phyloP scores from a whole-genome alignment of 2,888 invertebrate genomes.

The Camponotus fellah region DNA sequence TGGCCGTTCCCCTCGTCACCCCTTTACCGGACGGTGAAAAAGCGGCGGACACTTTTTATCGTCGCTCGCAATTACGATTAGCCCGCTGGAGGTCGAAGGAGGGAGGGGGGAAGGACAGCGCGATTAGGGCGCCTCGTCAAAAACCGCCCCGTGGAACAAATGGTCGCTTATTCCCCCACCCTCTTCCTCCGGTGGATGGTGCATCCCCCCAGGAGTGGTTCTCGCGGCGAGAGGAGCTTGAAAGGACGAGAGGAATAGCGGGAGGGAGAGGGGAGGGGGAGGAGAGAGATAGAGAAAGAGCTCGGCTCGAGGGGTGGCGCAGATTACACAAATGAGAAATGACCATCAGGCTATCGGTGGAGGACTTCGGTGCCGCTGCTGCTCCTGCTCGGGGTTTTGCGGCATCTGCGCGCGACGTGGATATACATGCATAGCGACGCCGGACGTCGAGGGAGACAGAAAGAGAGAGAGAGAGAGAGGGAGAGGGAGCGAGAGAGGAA shows the following conservation, averaged over 20 bases:
- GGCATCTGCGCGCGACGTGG: conserved; percentile 73
- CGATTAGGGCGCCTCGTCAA: conserved; percentile 82
- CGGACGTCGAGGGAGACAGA: conserved; percentile 20
- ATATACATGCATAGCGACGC: conserved; percentile 43
- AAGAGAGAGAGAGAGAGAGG: conserved; percentile 20
- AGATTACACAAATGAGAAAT: conserved; percentile 86
- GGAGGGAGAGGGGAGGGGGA: neutral
- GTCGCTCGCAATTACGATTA: conserved; percentile 83
- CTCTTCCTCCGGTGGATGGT: conserved; percentile 11
- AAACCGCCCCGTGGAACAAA: conserved; percentile 81
- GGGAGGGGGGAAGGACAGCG: conserved; percentile 29
- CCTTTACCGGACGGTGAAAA: conserved; percentile 76
- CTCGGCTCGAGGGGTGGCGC: conserved; percentile 69
- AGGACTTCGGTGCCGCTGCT: conserved; percentile 79
- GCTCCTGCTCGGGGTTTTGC: conserved; percentile 72
- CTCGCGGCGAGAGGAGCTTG: conserved; percentile 55
- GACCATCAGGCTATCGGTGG: conserved; percentile 81
- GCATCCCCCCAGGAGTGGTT: conserved; percentile 26
- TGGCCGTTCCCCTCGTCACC: neutral
- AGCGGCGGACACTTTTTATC: conserved; percentile 82
- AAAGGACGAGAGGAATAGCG: conserved; percentile 40
- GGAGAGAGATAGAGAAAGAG: conserved; percentile 39
- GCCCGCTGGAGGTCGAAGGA: conserved; percentile 63
- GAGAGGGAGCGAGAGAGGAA: conserved; percentile 48
- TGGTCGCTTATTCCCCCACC: conserved; percentile 71